These are phyloP conservation scores for Sebastes itinus DNA, from an alignment of 2,797 vertebrate species.

Conservation along the genomic window DNA sequence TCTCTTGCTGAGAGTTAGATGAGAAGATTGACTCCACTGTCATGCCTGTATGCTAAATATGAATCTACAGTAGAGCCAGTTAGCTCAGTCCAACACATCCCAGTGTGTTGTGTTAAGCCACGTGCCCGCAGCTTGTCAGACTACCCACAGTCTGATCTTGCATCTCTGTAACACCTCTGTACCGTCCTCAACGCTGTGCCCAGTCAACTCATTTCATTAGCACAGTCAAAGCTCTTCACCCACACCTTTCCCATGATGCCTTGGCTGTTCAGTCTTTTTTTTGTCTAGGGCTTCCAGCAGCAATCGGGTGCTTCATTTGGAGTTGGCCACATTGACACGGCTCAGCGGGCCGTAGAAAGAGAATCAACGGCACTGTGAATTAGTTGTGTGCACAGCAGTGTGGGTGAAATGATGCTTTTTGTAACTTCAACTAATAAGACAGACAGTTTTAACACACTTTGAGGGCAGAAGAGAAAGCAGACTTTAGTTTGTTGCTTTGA, in stretches of 20 bases:
- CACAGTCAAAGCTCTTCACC: slow-evolving; percentile 46
- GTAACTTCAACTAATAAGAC: slow-evolving; percentile 21
- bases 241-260: slow-evolving; percentile 51
- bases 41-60: not conserved
- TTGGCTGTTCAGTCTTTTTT: slow-evolving; percentile 37
- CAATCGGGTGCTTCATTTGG: slow-evolving; percentile 35
- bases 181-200: slow-evolving; percentile 6
- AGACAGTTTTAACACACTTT: not conserved
- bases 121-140: slow-evolving; percentile 5
- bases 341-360: slow-evolving; percentile 41
- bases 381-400: not conserved
- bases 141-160: slow-evolving; percentile 18
- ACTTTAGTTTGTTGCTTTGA: slow-evolving; percentile 1
- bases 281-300: slow-evolving; percentile 44
- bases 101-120: slow-evolving; percentile 6
- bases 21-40: not conserved
- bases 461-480: not conserved
- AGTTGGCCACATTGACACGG: slow-evolving; percentile 25
- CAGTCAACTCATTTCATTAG: slow-evolving; percentile 56
- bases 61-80: not conserved
- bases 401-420: not conserved
- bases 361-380: slow-evolving; percentile 39
- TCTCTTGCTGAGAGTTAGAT: not conserved
- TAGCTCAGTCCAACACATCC: not conserved
- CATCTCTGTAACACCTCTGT: slow-evolving; percentile 30